A percentile compares a stretch with the other conserved stretches of the same genome.
Conservation (phyloP, 2,888 invertebrate species). For the Eustalomyia histrio region DNA sequence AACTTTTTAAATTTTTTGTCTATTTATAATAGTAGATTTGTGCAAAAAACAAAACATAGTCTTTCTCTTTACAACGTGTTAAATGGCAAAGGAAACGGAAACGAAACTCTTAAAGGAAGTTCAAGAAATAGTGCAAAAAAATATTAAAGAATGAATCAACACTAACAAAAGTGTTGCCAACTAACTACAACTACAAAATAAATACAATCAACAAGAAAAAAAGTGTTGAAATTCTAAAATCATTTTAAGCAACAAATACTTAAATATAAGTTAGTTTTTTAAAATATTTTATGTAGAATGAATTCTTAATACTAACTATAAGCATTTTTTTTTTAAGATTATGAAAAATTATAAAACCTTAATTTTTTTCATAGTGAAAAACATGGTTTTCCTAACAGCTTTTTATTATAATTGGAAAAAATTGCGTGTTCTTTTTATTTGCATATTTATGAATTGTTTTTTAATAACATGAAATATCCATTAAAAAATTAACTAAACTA, state of each 20-base stretch:
- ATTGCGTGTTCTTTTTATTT: too few species aligned
- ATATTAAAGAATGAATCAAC: slow-evolving; percentile 13
- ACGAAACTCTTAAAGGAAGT: slow-evolving; percentile 54
- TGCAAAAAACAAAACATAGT: slow-evolving; percentile 35
- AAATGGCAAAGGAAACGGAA: slow-evolving; percentile 62
- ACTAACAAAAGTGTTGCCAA: slow-evolving; percentile 11
- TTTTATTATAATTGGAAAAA: too few species aligned
- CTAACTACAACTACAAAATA: neutral
- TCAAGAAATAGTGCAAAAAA: slow-evolving; percentile 30
- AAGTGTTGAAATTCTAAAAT: neutral
- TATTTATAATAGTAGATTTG: slow-evolving; percentile 26
- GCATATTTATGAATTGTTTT: neutral
- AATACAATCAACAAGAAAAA: neutral
- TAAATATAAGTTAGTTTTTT: neutral
- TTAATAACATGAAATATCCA: slow-evolving; percentile 33
- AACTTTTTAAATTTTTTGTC: neutral
- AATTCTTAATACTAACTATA: too few species aligned
- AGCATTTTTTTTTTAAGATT: too few species aligned
- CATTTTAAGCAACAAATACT: neutral
- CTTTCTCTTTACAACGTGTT: slow-evolving; percentile 42
- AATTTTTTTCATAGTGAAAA: too few species aligned
- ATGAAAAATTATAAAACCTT: too few species aligned
- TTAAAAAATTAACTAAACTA: slow-evolving; percentile 17
- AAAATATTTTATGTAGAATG: too few species aligned
- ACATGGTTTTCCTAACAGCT: too few species aligned